phyloP scores from a whole-genome alignment of 2,113 vertebrate genomes.

The Nibea albiflora region DNA sequence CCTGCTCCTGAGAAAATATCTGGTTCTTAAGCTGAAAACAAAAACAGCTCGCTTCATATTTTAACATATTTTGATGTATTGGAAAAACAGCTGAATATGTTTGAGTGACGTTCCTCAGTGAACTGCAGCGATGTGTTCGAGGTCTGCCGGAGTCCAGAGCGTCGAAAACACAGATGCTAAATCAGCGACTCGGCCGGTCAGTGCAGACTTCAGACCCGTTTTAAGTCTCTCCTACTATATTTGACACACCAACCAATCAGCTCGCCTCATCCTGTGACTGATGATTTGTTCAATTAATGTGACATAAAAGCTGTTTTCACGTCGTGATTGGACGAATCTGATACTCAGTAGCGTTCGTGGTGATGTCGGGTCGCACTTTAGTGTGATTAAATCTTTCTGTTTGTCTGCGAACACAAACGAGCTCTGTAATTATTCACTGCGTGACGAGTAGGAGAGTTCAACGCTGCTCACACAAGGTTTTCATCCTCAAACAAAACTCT shows the following conservation, averaged over 20 bases:
- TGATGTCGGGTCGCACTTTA: not conserved
- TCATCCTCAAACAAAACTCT: not conserved
- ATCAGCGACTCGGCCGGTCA: too few relatives aligned
- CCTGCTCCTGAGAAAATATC: too few relatives aligned
- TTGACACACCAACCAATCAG: not conserved
- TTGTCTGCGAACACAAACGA: slow-evolving; percentile 9
- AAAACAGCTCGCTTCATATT: too few relatives aligned
- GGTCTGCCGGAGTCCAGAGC: too few relatives aligned
- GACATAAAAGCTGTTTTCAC: not conserved
- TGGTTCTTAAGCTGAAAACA: too few relatives aligned
- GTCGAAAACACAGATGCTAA: too few relatives aligned
- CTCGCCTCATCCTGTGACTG: not conserved
- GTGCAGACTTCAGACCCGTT: too few relatives aligned
- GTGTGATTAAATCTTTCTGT: slow-evolving; percentile 4
- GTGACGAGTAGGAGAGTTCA: slow-evolving; percentile 2
- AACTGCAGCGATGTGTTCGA: too few relatives aligned
- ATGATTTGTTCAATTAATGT: not conserved
- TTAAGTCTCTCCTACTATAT: too few relatives aligned
- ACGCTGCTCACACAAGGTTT: not conserved
- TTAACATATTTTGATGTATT: too few relatives aligned
- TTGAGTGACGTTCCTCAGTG: too few relatives aligned
- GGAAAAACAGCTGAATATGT: too few relatives aligned
- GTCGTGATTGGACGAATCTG: not conserved
- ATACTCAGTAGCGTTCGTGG: not conserved
- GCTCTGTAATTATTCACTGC: not conserved